Base-by-base conservation (phyloP, 2,888 invertebrate species). In the Abscondita cerata region DNA sequence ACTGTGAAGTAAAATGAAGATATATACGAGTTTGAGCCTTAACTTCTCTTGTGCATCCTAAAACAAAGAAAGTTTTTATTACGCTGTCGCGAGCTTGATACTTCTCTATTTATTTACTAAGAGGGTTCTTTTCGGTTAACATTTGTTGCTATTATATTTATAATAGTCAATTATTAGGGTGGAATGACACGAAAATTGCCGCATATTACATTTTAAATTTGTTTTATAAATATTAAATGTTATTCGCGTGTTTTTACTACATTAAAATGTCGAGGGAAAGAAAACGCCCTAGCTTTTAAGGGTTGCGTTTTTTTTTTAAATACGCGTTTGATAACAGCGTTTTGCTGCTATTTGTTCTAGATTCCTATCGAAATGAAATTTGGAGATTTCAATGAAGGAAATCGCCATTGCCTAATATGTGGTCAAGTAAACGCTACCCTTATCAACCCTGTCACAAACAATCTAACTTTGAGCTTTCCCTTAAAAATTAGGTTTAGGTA, bases 1-100 rank as follows among this genome's bases (percentile, higher is more conserved):
- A 70, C 65, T 65, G 65, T 59, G 66, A 52, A 59, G 38, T 59
- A 41, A 67, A 72, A 71, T 71, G 67, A 73, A 71, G 72, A 71
- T 69, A 62, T 71, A 71, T 72, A 62, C 69, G 69, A 69, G 68
- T 68, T 54, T 69, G 61, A 67, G 64, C 66, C 61, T 66, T 68
- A 69, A 65, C 59, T 60, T 55, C 64, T 67, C 58, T 62, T 57
- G 48, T 61, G 62, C 56, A 62, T 64, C 63, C 61, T 50, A 58
- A 64, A 65, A 63, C 64, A 57, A 62, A 59, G 62, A 62, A 62
- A 62, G 52, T 62, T 62, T 62, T 59, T 62, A 54, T 62, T 59
- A 54, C 51, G 12, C 33, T 59, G 62, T 62, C 59, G 55, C 62
- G 40, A 51, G 46, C 52, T 59, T 62, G 62, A 59, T 62, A 59